These are phyloP conservation scores for honey bee (Apis mellifera) DNA, from an alignment of 1,140 invertebrate species.

Conservation along the genomic window Amel_HAv3.1 CM009931.2:2001001-2001500, in stretches of 20 bases:
- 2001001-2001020: background rate
- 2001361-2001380: conserved; percentile 28
- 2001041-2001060: background rate
- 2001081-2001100: background rate
- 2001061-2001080: background rate
- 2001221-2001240: background rate
- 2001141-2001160: background rate
- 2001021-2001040: background rate
- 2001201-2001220: background rate
- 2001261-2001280: background rate
- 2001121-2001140: too few relatives aligned
- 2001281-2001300: background rate
- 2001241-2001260: background rate
- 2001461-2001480: conserved; percentile 30
- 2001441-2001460: conserved; percentile 43
- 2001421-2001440: conserved; percentile 40
- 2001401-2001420: conserved; percentile 19
- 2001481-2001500: conserved; percentile 19
- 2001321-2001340: background rate
- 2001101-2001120: too few relatives aligned
- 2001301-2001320: background rate
- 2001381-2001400: conserved; percentile 18
- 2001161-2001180: conserved; percentile 1
- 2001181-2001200: background rate
- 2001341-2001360: conserved; percentile 7